Evolutionary conservation across 2,888 invertebrate genomes (phyloP).

Genomic region (Blomia tropicalis): DNA sequence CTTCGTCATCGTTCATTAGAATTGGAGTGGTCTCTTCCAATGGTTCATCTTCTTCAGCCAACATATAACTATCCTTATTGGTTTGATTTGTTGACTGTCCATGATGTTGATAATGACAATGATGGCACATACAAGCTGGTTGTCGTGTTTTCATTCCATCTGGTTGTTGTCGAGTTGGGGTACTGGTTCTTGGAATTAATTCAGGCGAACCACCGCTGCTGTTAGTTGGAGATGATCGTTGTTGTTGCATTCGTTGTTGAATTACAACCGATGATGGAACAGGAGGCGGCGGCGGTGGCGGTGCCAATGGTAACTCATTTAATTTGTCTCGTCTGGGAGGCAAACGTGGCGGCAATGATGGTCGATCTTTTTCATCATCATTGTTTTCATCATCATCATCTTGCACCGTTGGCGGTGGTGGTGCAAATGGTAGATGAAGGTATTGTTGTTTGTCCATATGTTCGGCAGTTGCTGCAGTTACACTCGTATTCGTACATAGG

Average conservation of each 20-base stretch:
- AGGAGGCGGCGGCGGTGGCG: constrained; percentile 14
- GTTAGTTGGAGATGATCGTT: neutral
- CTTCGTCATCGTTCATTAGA: too few relatives aligned
- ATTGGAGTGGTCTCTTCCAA: too few relatives aligned
- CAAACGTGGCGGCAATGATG: constrained; percentile 5
- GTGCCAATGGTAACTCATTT: neutral
- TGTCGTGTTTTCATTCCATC: neutral
- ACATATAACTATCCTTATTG: too few relatives aligned
- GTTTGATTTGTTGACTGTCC: neutral
- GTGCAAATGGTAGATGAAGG: constrained; percentile 24
- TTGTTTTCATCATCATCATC: neutral
- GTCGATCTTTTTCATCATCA: neutral
- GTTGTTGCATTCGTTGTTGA: neutral
- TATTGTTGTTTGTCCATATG: constrained; percentile 23
- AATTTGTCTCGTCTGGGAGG: constrained; percentile 6
- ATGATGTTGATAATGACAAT: too few relatives aligned
- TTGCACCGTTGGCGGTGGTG: neutral
- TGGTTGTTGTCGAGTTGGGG: neutral
- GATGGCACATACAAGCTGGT: too few relatives aligned
- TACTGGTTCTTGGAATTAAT: constrained; percentile 14
- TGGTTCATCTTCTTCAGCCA: neutral
- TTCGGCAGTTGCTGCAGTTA: neutral
- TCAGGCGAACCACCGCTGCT: neutral
- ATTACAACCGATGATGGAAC: neutral
- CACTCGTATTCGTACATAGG: constrained; percentile 40